Evolutionary conservation across 2,797 vertebrate genomes (phyloP).

Genomic region (Spea hammondii): DNA sequence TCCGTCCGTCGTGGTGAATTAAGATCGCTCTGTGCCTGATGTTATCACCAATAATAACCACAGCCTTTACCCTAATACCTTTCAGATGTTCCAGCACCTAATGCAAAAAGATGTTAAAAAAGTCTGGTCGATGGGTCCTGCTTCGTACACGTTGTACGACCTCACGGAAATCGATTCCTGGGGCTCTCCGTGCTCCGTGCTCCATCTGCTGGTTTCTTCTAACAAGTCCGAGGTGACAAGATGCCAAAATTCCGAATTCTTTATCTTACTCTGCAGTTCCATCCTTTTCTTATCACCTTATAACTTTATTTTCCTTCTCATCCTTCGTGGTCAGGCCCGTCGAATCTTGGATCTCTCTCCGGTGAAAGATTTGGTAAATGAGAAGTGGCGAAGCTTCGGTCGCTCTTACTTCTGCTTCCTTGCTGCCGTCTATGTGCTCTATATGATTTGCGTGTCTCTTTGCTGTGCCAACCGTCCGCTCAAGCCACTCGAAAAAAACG

Average conservation of each 20-base stretch:
- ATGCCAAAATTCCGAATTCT: not conserved
- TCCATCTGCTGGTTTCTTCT: constrained; percentile 80
- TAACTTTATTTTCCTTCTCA: not conserved
- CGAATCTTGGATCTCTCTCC: constrained; percentile 80
- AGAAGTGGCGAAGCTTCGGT: constrained; percentile 86
- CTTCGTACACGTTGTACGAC: constrained; percentile 81
- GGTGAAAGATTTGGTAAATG: constrained; percentile 78
- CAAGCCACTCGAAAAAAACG: constrained; percentile 72
- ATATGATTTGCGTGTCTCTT: constrained; percentile 81
- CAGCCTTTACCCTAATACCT: not conserved
- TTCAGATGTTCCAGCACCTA: constrained; percentile 82
- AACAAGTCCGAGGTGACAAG: constrained; percentile 71
- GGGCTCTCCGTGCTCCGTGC: constrained; percentile 74
- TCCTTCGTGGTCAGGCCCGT: constrained; percentile 67
- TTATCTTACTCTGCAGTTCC: not conserved
- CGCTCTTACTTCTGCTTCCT: constrained; percentile 83
- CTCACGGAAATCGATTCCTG: constrained; percentile 85
- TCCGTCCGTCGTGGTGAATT: no score
- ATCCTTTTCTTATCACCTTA: not conserved
- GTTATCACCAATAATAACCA: no score
- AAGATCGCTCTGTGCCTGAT: no score
- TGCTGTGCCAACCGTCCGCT: constrained; percentile 80
- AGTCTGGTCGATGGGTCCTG: constrained; percentile 77
- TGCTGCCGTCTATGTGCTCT: constrained; percentile 77
- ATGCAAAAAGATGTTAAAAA: constrained; percentile 75